Evolutionary conservation across 2,888 invertebrate species (phyloP).

Genomic region (Griposia aprilina): DNA sequence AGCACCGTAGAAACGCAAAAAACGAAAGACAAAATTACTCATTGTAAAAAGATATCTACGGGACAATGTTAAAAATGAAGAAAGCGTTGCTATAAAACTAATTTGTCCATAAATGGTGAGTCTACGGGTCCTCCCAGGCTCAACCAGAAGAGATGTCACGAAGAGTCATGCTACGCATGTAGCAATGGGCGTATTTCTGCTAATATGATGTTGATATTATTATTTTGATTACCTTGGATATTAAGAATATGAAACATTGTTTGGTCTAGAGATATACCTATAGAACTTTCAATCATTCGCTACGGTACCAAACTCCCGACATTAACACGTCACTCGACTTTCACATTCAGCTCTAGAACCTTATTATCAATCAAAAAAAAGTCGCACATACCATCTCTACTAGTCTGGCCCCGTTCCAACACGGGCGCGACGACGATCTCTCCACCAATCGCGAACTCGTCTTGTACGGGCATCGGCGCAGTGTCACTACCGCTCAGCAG

Average conservation of each 20-base stretch:
- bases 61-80: neutral
- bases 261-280: neutral
- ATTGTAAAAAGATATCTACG: neutral
- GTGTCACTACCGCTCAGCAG: slow-evolving; percentile 96
- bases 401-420: slow-evolving; percentile 92
- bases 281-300: neutral
- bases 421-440: slow-evolving; percentile 98
- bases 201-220: neutral
- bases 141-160: neutral
- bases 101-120: neutral
- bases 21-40: neutral
- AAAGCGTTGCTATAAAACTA: neutral
- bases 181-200: neutral
- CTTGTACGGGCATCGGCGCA: slow-evolving; percentile 93
- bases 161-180: neutral
- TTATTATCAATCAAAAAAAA: slow-evolving; percentile 14
- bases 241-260: neutral
- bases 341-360: neutral
- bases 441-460: slow-evolving; percentile 97
- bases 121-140: too few relatives aligned
- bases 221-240: neutral
- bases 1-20: neutral
- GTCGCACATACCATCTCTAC: slow-evolving; percentile 91
- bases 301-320: neutral
- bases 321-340: neutral